Evolutionary conservation across 2,888 invertebrate species (phyloP), one percentile per base, ranked within the genome.

Genomic region (Crocallis elinguaria): DNA sequence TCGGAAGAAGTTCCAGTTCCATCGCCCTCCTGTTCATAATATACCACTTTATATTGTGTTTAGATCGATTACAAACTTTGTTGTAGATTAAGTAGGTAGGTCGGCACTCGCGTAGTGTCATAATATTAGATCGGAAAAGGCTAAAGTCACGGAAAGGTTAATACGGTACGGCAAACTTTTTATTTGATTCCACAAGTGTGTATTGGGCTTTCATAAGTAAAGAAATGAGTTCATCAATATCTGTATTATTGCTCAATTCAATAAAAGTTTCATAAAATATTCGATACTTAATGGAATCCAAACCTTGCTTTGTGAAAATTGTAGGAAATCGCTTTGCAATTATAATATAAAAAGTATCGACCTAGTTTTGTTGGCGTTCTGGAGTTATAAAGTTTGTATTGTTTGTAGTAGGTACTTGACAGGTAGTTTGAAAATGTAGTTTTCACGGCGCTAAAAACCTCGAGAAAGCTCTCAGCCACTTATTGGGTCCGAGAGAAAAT

Each of bases 401-500:
- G n/a, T n/a, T n/a, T n/a, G n/a, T n/a, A n/a, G n/a, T n/a, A n/a
- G n/a, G n/a, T n/a, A 57, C 41, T 52, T 33, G 38, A 53, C 36
- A 56, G 48, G 43, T 37, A 39, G 39, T 52, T 55, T 49, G 16
- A 51, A 45, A 55, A 33, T 19, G 51, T 54, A 37, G 32, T 19
- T 60, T 51, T 45, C 49, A 43, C 33, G 50, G 25, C 39, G 54
- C 41, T 53, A 45, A 44, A 49, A 58, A 48, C 21, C 56, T 19
- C 27, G 27, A 39, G 19, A 46, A 25, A 48, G 44, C 37, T 58
- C 29, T 56, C 13, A 55, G 45, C 23, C 53, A 57, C 51, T 58
- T 62, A 57, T 57, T 44, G 29, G 44, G 56, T 54, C 42, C 13
- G 39, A 29, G 50, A 45, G 50, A 61, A 63, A 57, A 58, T 38